Conservation (phyloP, 2,888 invertebrate genomes). For the Melanargia galathea region DNA sequence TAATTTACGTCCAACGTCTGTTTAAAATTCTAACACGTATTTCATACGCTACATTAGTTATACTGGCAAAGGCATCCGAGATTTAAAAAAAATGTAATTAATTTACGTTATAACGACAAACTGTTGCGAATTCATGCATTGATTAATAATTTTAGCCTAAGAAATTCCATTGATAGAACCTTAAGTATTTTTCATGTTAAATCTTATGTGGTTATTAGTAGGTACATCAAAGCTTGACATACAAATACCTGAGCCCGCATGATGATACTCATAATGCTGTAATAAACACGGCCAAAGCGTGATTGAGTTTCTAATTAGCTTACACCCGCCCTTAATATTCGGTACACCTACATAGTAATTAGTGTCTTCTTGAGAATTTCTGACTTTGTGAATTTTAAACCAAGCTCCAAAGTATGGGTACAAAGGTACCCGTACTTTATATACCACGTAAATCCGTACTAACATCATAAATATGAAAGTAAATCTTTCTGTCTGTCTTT, state of each 20-base stretch:
- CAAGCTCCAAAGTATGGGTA: not conserved
- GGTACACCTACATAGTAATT: not conserved
- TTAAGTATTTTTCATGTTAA: too few species aligned
- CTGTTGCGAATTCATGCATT: too few species aligned
- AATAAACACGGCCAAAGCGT: conserved; percentile 12
- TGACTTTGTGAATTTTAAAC: not conserved
- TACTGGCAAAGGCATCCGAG: not conserved
- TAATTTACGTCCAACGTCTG: conserved; percentile 6
- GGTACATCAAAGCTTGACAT: not conserved
- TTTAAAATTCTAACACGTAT: conserved; percentile 1
- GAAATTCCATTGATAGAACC: too few species aligned
- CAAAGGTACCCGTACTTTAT: not conserved
- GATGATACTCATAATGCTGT: conserved; percentile 7
- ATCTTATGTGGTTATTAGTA: not conserved
- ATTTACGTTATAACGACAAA: too few species aligned
- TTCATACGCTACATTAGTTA: conserved; percentile 8
- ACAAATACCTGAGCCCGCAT: conserved; percentile 9
- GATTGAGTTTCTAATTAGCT: conserved; percentile 21
- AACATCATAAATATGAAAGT: too few species aligned
- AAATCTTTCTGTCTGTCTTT: too few species aligned
- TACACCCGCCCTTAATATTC: not conserved
- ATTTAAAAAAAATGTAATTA: too few species aligned
- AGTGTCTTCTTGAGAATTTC: not conserved
- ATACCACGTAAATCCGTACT: too few species aligned
- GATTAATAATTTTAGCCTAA: too few species aligned